Evolutionary conservation across 2,797 vertebrate genomes (phyloP), one percentile per base, ranked within the genome.

Genomic region (Labeo calbasu): DNA sequence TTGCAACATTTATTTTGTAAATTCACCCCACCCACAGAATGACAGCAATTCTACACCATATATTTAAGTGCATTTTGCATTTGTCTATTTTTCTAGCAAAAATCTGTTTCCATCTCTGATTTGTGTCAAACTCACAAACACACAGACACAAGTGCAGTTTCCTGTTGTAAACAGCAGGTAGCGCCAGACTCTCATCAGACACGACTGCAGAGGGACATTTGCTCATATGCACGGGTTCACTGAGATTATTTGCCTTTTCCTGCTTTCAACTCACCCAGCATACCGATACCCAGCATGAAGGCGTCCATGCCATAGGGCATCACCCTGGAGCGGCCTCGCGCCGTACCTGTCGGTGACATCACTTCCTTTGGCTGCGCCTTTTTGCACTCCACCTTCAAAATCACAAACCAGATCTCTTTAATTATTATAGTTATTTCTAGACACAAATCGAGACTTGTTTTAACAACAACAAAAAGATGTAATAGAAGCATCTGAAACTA

Each of bases 341-440:
- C 97, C 5, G 96, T 95, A 82, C 96, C 96, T 0, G 96, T 96
- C 0, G 96, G 96, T 63, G 96, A 97, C 96, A 97, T 97, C 93
- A 97, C 96, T 89, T 97, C 96, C 94, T 97, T 97, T 21, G 96
- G 96, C 92, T 97, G 96, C 36, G 96, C 96, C 90, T 97, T 97
- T 92, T 97, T 97, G 93, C 96, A 97, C 91, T 97, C 96, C 91
- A 97, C 96, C 96, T 97, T 93, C 94, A 79, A 66, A 48, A 87
- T 32, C 5, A 2, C 4, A 17, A 15, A 63, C 25, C 1, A 63
- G 13, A 15, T 28, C 61, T 28, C 61, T 63, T 63, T 17, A 32
- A 65, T 65, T 28, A 28, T 63, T 25, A 25, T 28, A 63, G 5
- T 63, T 63, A 63, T 63, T 28, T 15, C 61, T 28, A 28, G 59